Percentiles rank a stretch among this genome's conserved stretches.
These are phyloP conservation scores for Pogonus chalceus DNA, from an alignment of 1,140 invertebrate genomes.

Conservation along the genomic window DNA sequence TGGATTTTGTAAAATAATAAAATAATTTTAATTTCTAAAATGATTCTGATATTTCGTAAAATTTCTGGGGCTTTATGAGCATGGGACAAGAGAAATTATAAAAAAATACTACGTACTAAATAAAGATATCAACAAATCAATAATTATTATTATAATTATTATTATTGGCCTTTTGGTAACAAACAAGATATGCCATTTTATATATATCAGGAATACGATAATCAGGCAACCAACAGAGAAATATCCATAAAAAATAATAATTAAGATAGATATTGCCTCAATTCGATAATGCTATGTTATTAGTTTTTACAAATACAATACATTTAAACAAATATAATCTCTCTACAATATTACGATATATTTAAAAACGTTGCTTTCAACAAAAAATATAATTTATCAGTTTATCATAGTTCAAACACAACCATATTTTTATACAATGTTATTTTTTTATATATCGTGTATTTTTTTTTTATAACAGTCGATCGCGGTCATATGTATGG, in stretches of 20 bases:
- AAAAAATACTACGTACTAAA: neutral
- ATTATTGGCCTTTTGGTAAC: constrained; percentile 5
- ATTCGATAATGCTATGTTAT: constrained; percentile 4
- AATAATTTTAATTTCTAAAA: no score
- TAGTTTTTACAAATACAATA: constrained; percentile 5
- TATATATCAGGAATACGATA: constrained; percentile 1
- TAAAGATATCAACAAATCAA: neutral
- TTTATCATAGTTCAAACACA: constrained; percentile 5
- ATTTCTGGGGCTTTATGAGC: no score
- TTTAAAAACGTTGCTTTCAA: constrained; percentile 3
- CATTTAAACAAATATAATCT: constrained; percentile 4
- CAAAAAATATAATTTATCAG: constrained; percentile 6
- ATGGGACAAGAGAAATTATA: constrained; percentile 3
- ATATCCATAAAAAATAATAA: constrained; percentile 5
- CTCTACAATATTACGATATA: constrained; percentile 1
- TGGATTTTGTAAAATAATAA: no score
- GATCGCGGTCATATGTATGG: constrained; percentile 2
- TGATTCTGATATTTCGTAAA: no score
- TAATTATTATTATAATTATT: neutral
- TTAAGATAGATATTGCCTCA: constrained; percentile 6
- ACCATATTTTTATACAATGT: constrained; percentile 5
- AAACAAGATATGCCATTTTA: constrained; percentile 4
- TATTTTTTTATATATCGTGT: neutral
- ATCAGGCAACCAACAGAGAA: constrained; percentile 4
- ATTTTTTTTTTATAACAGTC: neutral